Base-by-base conservation (phyloP, 2,888 invertebrate genomes). In the Protodeltote pygarga region DNA sequence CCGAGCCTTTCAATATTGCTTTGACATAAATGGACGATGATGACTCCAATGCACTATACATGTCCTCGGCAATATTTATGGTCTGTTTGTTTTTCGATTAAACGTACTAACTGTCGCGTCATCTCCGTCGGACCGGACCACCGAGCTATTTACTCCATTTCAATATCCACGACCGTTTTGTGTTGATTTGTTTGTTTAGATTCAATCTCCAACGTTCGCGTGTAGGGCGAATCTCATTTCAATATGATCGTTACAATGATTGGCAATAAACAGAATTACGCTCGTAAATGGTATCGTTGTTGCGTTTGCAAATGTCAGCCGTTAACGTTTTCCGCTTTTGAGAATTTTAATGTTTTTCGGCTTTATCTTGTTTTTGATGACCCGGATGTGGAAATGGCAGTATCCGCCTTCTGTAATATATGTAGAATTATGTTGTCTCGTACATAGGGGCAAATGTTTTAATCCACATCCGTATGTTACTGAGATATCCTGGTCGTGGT, bases 51-150 rank as follows among this genome's bases (percentile, higher is more conserved):
- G n/a, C n/a, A n/a, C n/a, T n/a, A 50, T 47, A 65, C 53, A 42
- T 33, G 50, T 42, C 51, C 45, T 37, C 48, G 35, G 53, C 67
- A 52, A 62, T 76, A 72, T 77, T 76, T 73, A 71, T 74, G 75
- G 66, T 72, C 66, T 67, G 75, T 78, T 77, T 79, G 79, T 73
- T 81, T 81, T 80, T 79, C 79, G 80, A 79, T 80, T 79, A 79
- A 79, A 76, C 70, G 72, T 73, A 67, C 55, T 55, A 64, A 71
- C 65, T 54, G 62, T 64, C 61, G 62, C 65, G 65, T 65, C 68
- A 58, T 49, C 57, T 51, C 65, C 45, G 46, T 38, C 25, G 23
- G 42, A 60, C 60, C 70, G 71, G 72, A 70, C 51, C 61, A 63
- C 39, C 51, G 59, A 68, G 63, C 74, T 77, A 76, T 81, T 78